Evolutionary conservation across 1,140 invertebrate genomes (phyloP).

Genomic region (Drosophila biarmipes): DNA sequence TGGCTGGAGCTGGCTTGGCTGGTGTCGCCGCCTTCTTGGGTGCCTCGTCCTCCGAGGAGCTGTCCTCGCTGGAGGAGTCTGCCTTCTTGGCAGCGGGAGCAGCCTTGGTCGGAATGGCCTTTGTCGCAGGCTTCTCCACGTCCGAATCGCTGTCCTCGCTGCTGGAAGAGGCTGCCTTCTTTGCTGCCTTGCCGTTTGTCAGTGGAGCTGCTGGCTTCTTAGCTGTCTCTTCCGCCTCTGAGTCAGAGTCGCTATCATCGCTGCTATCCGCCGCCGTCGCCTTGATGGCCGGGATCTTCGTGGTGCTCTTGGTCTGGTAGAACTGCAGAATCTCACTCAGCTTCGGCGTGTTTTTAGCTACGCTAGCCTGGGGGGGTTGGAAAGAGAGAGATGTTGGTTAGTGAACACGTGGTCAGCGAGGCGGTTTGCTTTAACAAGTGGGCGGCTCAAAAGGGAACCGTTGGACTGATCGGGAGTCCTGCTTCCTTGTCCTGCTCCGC

Average conservation of each 20-base stretch:
- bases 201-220: slow-evolving; percentile 21
- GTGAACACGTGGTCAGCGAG: slow-evolving; percentile 53
- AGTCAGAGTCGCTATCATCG: slow-evolving; percentile 53
- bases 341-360: slow-evolving; percentile 86
- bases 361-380: slow-evolving; percentile 40
- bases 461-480: background rate
- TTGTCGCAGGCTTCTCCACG: slow-evolving; percentile 44
- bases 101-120: slow-evolving; percentile 32
- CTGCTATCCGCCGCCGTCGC: slow-evolving; percentile 30
- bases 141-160: slow-evolving; percentile 51
- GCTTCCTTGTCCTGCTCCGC: background rate
- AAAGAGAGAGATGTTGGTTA: slow-evolving; percentile 48
- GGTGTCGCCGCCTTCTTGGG: slow-evolving; percentile 51
- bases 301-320: slow-evolving; percentile 85
- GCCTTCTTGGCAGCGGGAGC: slow-evolving; percentile 24
- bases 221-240: slow-evolving; percentile 39
- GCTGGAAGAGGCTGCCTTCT: slow-evolving; percentile 48
- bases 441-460: background rate
- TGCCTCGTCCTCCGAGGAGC: slow-evolving; percentile 55
- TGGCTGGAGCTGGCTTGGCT: slow-evolving; percentile 38
- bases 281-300: slow-evolving; percentile 84
- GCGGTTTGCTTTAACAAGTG: too few species aligned
- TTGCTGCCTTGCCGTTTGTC: slow-evolving; percentile 48
- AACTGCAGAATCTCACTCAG: slow-evolving; percentile 85
- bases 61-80: slow-evolving; percentile 57